These are phyloP conservation scores for Helicorthomorpha holstii DNA, from an alignment of 1,140 invertebrate species.

Conservation along the genomic window DNA sequence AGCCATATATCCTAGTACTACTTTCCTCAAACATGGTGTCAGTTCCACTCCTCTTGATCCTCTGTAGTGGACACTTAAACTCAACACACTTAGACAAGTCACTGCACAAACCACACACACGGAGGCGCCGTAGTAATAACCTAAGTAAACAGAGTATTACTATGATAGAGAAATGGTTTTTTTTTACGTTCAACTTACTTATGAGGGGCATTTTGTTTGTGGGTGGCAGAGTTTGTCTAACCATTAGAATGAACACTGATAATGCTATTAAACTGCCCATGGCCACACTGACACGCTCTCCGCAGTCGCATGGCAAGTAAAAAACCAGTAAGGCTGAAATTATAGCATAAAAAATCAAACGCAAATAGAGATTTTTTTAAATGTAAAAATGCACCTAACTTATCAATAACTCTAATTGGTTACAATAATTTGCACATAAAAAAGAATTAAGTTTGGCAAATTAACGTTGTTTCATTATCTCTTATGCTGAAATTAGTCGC, in stretches of 20 bases:
- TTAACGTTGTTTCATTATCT: no score
- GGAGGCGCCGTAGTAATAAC: slow-evolving; percentile 78
- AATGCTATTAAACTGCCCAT: slow-evolving; percentile 79
- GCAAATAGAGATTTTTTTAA: no score
- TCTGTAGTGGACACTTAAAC: slow-evolving; percentile 71
- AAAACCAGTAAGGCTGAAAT: slow-evolving; percentile 66
- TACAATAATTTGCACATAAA: no score
- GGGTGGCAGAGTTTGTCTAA: slow-evolving; percentile 73
- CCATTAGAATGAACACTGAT: slow-evolving; percentile 87
- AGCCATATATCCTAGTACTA: slow-evolving; percentile 37
- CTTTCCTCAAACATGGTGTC: slow-evolving; percentile 42
- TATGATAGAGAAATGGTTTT: slow-evolving; percentile 3
- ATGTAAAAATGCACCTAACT: no score
- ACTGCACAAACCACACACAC: slow-evolving; percentile 80
- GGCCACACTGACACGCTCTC: slow-evolving; percentile 74
- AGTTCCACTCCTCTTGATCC: slow-evolving; percentile 59
- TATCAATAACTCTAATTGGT: no score
- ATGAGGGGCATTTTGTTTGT: slow-evolving; percentile 82
- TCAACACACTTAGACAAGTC: slow-evolving; percentile 65
- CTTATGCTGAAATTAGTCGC: no score
- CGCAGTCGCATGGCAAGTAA: slow-evolving; percentile 79
- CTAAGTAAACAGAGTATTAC: slow-evolving; percentile 30
- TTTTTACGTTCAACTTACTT: slow-evolving; percentile 47
- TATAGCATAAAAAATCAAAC: no score
- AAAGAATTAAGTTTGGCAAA: no score